Conservation (phyloP, 2,797 vertebrate genomes). For the Thunnus albacares region DNA sequence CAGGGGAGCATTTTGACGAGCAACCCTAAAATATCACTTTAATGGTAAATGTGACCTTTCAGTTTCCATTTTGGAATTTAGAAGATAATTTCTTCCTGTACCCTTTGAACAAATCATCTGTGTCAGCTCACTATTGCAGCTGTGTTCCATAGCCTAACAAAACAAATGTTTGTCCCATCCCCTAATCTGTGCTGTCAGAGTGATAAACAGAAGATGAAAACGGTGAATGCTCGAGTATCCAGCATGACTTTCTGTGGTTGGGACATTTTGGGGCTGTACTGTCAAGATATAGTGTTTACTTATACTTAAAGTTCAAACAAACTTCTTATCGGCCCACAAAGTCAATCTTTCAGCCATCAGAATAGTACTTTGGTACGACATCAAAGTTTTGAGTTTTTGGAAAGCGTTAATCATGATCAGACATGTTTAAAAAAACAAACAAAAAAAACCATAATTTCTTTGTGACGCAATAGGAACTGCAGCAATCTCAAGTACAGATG, state of each 20-base stretch:
- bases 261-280: slow-evolving; percentile 23
- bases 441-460: neutral
- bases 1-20: neutral
- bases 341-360: slow-evolving; percentile 31
- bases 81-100: slow-evolving; percentile 44
- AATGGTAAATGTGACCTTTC: slow-evolving; percentile 59
- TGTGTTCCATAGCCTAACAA: slow-evolving; percentile 31
- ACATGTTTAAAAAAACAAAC: neutral
- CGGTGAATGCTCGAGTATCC: slow-evolving; percentile 24
- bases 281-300: slow-evolving; percentile 54
- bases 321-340: slow-evolving; percentile 34
- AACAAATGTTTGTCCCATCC: slow-evolving; percentile 58
- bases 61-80: slow-evolving; percentile 50
- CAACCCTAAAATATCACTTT: slow-evolving; percentile 45
- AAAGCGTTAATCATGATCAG: slow-evolving; percentile 33
- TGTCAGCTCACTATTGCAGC: slow-evolving; percentile 52
- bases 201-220: slow-evolving; percentile 61
- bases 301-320: slow-evolving; percentile 36
- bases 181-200: slow-evolving; percentile 65
- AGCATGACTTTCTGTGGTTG: slow-evolving; percentile 31
- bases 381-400: slow-evolving; percentile 44
- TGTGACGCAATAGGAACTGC: slow-evolving; percentile 27
- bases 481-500: slow-evolving; percentile 13
- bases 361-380: slow-evolving; percentile 26
- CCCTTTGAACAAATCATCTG: slow-evolving; percentile 50